These are phyloP conservation scores for Pachycephus smyrnensis DNA, from an alignment of 2,888 invertebrate genomes.

Conservation along the genomic window DNA sequence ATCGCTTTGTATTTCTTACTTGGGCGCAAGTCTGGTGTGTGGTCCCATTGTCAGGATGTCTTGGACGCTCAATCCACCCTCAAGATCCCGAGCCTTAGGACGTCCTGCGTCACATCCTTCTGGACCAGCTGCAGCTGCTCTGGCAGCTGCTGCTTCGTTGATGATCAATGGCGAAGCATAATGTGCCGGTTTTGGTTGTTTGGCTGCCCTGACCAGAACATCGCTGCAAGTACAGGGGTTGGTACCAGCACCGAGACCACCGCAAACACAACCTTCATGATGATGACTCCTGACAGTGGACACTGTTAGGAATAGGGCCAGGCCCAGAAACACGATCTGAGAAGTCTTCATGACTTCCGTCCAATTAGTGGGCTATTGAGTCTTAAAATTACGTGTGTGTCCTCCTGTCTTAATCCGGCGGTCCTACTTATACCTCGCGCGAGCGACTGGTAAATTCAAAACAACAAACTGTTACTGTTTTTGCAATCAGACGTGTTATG, in stretches of 20 bases:
- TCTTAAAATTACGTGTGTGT: slow-evolving; percentile 15
- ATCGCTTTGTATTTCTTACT: slow-evolving; percentile 14
- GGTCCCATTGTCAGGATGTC: slow-evolving; percentile 19
- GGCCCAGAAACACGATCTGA: slow-evolving; percentile 19
- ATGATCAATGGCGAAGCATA: slow-evolving; percentile 37
- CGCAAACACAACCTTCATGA: background rate
- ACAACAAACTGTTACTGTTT: background rate
- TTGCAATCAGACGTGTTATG: background rate
- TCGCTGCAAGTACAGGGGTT: slow-evolving; percentile 37
- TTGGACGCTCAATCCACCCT: slow-evolving; percentile 1
- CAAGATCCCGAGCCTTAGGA: background rate
- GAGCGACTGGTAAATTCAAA: background rate
- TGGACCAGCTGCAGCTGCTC: slow-evolving; percentile 1
- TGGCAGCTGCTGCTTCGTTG: slow-evolving; percentile 33
- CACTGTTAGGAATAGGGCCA: slow-evolving; percentile 16
- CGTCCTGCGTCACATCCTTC: slow-evolving; percentile 5
- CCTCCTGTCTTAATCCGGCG: slow-evolving; percentile 1
- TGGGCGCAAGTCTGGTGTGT: slow-evolving; percentile 20
- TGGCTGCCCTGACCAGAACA: slow-evolving; percentile 62
- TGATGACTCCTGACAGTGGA: background rate
- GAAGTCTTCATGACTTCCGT: slow-evolving; percentile 20
- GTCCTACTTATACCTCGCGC: slow-evolving; percentile 20
- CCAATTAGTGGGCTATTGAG: background rate
- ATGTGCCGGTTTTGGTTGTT: slow-evolving; percentile 44
- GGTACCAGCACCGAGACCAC: slow-evolving; percentile 19